Evolutionary conservation across 2,888 invertebrate species (phyloP), one percentile per base, ranked within the genome.

Genomic region (Melinaea marsaeus): DNA sequence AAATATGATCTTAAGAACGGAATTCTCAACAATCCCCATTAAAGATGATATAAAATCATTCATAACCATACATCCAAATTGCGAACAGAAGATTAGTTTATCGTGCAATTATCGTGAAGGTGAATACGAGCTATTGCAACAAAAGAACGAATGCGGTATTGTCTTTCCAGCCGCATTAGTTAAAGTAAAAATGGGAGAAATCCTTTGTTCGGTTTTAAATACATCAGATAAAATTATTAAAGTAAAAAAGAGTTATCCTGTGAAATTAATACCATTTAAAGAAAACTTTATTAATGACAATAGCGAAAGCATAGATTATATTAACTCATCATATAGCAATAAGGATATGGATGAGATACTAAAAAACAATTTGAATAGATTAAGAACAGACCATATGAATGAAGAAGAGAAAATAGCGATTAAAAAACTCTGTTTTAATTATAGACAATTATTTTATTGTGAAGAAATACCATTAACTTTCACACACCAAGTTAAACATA

Each of bases 401-500:
- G 59, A 58, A 0, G 68, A 69, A 58, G 69, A 71, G 62, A 33
- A 51, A 13, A 32, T 47, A 3, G 33, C 2, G 22, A 71, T 72
- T 13, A 9, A 47, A n/a, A 57, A 59, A 13, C 13, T 72, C 0
- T 73, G 72, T 62, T 22, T 58, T 0, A 70, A 73, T 63, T 73
- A 70, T 61, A 69, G 56, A 61, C 71, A 76, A 46, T 68, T 76
- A 13, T 73, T 77, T 60, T 69, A 72, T 35, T 60, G 62, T 22
- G 72, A 74, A 32, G 60, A 69, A 2, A 61, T 73, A 51, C 66
- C 67, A 0, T 56, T 76, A 33, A 65, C 71, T 2, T 64, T 62
- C 32, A 72, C 74, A n/a, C 69, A 74, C 47, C 34, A 68, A 5
- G 66, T 76, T 3, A 71, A 69, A 22, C 22, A 22, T 22, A 22